Evolutionary conservation across 2,888 invertebrate genomes (phyloP).

Genomic region (Rhagophthalmus giganteus): DNA sequence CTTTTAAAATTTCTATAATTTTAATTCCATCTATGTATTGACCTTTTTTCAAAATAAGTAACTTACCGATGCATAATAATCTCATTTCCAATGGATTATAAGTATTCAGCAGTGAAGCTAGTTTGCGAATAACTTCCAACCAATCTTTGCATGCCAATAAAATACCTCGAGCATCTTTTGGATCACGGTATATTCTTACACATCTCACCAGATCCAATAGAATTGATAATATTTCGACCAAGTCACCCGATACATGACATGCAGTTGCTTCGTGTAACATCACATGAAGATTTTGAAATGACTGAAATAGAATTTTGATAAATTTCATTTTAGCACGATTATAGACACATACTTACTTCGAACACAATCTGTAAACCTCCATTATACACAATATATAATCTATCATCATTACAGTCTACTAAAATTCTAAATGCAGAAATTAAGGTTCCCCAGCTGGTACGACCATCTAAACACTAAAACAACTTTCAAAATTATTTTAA

Average conservation of each 20-base stretch:
- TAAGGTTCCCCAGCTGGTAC: conserved; percentile 92
- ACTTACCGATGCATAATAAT: conserved; percentile 69
- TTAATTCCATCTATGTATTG: not conserved
- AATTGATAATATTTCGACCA: conserved; percentile 81
- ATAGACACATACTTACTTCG: conserved; percentile 59
- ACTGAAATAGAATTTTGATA: conserved; percentile 62
- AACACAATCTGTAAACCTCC: conserved; percentile 82
- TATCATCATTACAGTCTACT: conserved; percentile 87
- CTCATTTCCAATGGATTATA: conserved; percentile 86
- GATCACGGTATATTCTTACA: conserved; percentile 68
- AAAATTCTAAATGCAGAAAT: conserved; percentile 87
- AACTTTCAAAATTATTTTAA: conserved; percentile 11
- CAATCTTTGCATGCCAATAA: conserved; percentile 80
- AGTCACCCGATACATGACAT: conserved; percentile 80
- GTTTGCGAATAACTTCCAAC: conserved; percentile 82
- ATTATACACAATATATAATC: conserved; percentile 86
- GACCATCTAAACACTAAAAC: conserved; percentile 74
- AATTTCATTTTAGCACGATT: conserved; percentile 26
- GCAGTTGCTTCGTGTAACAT: conserved; percentile 94
- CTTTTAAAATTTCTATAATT: conserved; percentile 69
- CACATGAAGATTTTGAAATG: conserved; percentile 86
- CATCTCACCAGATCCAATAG: conserved; percentile 74
- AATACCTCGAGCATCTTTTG: conserved; percentile 67
- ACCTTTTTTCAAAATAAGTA: conserved; percentile 5
- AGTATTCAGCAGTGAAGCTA: conserved; percentile 85